Evolutionary conservation across 2,797 vertebrate genomes (phyloP).

Genomic region (Xenopus petersii): DNA sequence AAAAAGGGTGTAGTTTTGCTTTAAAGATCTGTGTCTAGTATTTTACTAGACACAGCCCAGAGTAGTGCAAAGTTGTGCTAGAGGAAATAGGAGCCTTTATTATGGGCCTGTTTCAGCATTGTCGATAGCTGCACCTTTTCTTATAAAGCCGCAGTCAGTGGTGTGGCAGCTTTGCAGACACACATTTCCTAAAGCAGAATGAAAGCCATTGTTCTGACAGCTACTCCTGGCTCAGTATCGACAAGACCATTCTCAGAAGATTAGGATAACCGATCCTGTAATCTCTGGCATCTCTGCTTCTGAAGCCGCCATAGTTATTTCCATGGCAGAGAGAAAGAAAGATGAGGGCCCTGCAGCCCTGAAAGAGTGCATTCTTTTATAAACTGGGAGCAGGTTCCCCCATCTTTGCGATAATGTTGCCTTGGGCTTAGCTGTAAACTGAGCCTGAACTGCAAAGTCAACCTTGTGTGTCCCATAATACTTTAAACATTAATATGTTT

Average conservation of each 20-base stretch:
- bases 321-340: slow-evolving; percentile 9
- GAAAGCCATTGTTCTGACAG: slow-evolving; percentile 35
- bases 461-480: background rate
- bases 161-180: slow-evolving; percentile 24
- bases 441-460: background rate
- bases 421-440: slow-evolving; percentile 20
- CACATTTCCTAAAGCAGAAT: slow-evolving; percentile 34
- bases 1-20: too few relatives aligned
- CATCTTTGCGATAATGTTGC: slow-evolving; percentile 17
- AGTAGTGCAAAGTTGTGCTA: too few relatives aligned
- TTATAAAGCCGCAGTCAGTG: slow-evolving; percentile 5
- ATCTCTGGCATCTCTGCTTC: slow-evolving; percentile 31
- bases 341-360: slow-evolving; percentile 26
- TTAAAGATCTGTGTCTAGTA: too few relatives aligned
- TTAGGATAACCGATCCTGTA: slow-evolving; percentile 41
- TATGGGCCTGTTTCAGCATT: background rate
- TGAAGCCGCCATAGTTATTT: slow-evolving; percentile 30
- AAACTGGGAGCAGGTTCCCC: slow-evolving; percentile 28
- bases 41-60: too few relatives aligned
- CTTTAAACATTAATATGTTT: background rate
- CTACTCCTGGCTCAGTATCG: slow-evolving; percentile 35
- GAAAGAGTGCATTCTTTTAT: slow-evolving; percentile 32
- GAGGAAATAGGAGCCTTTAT: background rate
- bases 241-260: slow-evolving; percentile 48
- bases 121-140: background rate